Conservation (phyloP, 2,113 vertebrate species). For the pig (Sus scrofa) region T2T-Sscrofa CM000826.6:62987501-62988000, state of each 20-base stretch:
- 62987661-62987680: not conserved
- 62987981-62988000: not conserved
- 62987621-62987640: too few species aligned
- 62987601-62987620: not conserved
- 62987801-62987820: too few species aligned
- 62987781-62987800: too few species aligned
- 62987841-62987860: too few species aligned
- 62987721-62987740: too few species aligned
- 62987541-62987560: not conserved
- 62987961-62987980: not conserved
- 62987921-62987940: not conserved
- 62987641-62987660: not conserved
- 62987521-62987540: not conserved
- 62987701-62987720: too few species aligned
- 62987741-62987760: too few species aligned
- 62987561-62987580: accelerated
- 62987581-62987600: not conserved
- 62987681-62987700: not conserved
- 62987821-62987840: too few species aligned
- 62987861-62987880: too few species aligned
- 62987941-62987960: not conserved
- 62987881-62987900: too few species aligned
- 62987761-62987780: too few species aligned
- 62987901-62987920: too few species aligned
- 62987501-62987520: accelerated